These are phyloP conservation scores for Muscicapa striata DNA, from an alignment of 2,797 vertebrate species.

Conservation along the genomic window DNA sequence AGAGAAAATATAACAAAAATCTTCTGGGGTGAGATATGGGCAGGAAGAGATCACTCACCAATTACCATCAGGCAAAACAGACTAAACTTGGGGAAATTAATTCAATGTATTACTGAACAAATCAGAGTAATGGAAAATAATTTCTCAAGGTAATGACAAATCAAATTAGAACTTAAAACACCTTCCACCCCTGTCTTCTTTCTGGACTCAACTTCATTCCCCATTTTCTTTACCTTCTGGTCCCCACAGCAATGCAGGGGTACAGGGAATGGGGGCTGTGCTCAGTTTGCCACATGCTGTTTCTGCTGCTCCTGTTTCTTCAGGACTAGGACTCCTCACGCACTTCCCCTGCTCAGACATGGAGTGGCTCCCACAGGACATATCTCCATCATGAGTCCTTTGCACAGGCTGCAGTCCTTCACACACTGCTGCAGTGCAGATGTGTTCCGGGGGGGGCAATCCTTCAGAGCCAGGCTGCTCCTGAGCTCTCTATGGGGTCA, in stretches of 20 bases:
- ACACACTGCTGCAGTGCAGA: rapidly evolving
- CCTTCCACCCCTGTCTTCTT: background rate
- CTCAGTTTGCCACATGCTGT: background rate
- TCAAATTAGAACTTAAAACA: background rate
- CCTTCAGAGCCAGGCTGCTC: background rate
- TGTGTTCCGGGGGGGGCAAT: rapidly evolving
- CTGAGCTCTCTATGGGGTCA: background rate
- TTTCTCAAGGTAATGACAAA: background rate
- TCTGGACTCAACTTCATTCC: background rate
- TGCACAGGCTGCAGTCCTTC: background rate
- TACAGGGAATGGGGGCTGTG: background rate
- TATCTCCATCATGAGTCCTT: background rate
- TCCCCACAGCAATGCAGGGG: background rate
- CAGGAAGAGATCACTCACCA: background rate
- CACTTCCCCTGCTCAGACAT: background rate
- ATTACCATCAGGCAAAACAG: background rate
- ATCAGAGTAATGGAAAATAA: background rate
- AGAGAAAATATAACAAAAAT: background rate
- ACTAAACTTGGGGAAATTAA: background rate
- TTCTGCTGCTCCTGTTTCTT: background rate
- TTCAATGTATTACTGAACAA: background rate
- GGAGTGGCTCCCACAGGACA: background rate
- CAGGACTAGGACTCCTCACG: background rate
- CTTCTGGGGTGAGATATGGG: background rate
- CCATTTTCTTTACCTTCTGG: background rate